Percentiles rank a stretch among this genome's conserved stretches.
phyloP scores from a whole-genome alignment of 2,888 invertebrate species.

The Odontocolon sp. region DNA sequence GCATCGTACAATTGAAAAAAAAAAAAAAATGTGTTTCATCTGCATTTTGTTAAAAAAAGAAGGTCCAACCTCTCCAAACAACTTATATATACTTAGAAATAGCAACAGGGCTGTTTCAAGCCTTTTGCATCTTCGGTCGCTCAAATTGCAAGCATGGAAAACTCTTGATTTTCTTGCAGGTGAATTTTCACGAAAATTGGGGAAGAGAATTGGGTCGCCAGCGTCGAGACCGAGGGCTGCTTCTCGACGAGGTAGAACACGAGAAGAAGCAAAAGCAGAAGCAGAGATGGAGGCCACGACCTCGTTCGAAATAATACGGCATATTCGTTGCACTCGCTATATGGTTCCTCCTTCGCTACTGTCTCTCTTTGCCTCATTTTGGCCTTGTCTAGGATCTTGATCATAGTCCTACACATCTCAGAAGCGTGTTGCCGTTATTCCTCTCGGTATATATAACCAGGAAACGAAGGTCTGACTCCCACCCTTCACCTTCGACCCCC shows the following conservation, averaged over 20 bases:
- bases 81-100: background rate
- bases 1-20: background rate
- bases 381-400: conserved; percentile 50
- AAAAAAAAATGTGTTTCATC: background rate
- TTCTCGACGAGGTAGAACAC: conserved; percentile 5
- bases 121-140: conserved; percentile 10
- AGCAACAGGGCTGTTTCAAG: conserved; percentile 18
- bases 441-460: conserved; percentile 25
- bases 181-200: conserved; percentile 54
- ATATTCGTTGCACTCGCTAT: conserved; percentile 48
- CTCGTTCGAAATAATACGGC: conserved; percentile 51
- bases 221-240: conserved; percentile 12
- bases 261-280: background rate
- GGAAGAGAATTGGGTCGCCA: conserved; percentile 46
- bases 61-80: background rate
- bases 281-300: conserved; percentile 26
- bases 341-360: conserved; percentile 26
- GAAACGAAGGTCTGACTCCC: conserved; percentile 22
- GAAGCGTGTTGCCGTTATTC: conserved; percentile 41
- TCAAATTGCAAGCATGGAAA: background rate
- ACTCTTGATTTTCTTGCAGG: conserved; percentile 46
- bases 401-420: conserved; percentile 35
- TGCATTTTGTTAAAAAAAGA: too few relatives aligned
- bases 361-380: conserved; percentile 31
- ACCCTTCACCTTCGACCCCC: background rate